Base-by-base conservation (phyloP, 2,888 invertebrate genomes). In the Parasteatoda lunata region DNA sequence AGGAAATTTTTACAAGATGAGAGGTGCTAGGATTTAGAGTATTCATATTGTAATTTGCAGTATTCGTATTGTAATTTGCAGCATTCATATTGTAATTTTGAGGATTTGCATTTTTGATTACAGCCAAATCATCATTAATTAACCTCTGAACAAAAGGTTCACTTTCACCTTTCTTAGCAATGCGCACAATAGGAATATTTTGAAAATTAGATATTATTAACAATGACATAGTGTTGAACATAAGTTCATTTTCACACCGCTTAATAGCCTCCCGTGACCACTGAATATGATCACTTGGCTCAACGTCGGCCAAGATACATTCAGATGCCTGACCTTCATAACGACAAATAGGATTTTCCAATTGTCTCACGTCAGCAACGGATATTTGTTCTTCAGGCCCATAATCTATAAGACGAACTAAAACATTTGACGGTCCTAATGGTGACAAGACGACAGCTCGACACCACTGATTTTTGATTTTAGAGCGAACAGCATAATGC, bases 291-390 rank as follows among this genome's bases (percentile, higher is more conserved):
- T 65, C 30, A 59, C 52, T 4, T 13, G 85, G 85, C n/a, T 70
- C 45, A 5, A 87, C 87, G 47, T 89, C 89, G 2, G 84, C 86
- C 11, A 89, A 59, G 59, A 80, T 77, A 49, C 89, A 89, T 81
- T 89, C 87, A 45, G 81, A 4, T 54, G 87, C 89, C 45, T 77
- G 75, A 8, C 77, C 72, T 5, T 30, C 47, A 69, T 11, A 15
- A 3, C 70, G 30, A 73, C 69, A 72, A 49, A 69, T n/a, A 45
- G 6, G 59, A 5, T 87, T 87, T 30, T 87, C 86, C 3, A 83
- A 13, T n/a, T 64, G 52, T 47, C 86, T 71, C 3, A 84, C 64
- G 70, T 80, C 77, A 3, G 48, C 49, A 64, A 80, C 69, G 1
- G 64, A 51, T n/a, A 87, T 47, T 9, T 52, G 15, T 64, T 83